Evolutionary conservation across 2,113 vertebrate species (phyloP).

Genomic region (Plestiodon gilberti): DNA sequence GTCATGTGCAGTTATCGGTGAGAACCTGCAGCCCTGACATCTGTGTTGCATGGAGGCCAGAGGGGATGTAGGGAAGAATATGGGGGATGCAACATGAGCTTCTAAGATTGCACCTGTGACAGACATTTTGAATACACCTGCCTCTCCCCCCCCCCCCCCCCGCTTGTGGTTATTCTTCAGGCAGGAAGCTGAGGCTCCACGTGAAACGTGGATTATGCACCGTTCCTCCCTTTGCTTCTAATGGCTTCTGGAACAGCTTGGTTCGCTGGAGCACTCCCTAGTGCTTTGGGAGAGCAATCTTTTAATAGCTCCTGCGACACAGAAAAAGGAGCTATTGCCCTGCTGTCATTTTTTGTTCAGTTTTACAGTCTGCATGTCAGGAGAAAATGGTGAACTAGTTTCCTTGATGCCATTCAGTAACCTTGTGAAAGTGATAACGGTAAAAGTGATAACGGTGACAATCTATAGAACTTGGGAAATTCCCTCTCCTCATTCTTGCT

Average conservation of each 20-base stretch:
- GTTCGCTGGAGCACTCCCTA: conserved; percentile 56
- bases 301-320: conserved; percentile 74
- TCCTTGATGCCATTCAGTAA: conserved; percentile 70
- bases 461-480: neutral
- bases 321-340: conserved; percentile 70
- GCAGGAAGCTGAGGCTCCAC: conserved; percentile 7
- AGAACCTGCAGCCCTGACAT: neutral
- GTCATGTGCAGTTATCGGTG: neutral
- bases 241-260: conserved; percentile 65
- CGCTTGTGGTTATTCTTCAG: neutral
- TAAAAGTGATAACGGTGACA: conserved; percentile 40
- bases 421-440: conserved; percentile 61
- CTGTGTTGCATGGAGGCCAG: accelerated
- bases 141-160: accelerated
- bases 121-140: conserved; percentile 5
- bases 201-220: conserved; percentile 37
- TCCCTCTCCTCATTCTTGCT: neutral
- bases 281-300: conserved; percentile 65
- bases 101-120: neutral
- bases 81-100: neutral
- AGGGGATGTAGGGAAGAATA: neutral
- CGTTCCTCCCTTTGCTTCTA: conserved; percentile 28
- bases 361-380: conserved; percentile 66
- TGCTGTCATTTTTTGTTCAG: conserved; percentile 63
- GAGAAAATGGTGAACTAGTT: conserved; percentile 73